Evolutionary conservation across 1,140 invertebrate species (phyloP).

Genomic region (Episyrphus balteatus): DNA sequence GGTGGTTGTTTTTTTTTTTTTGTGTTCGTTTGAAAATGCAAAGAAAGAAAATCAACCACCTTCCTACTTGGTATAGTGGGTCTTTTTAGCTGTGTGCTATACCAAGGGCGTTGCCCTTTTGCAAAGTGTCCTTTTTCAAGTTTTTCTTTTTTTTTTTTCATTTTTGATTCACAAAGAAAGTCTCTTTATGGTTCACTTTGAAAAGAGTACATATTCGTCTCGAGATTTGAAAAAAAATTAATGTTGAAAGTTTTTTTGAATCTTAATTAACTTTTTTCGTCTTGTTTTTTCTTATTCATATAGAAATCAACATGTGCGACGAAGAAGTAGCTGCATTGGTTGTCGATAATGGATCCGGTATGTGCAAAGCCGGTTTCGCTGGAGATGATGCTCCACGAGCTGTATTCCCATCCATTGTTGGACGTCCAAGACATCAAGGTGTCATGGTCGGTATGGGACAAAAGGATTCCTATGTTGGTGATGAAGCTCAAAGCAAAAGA

Average conservation of each 20-base stretch:
- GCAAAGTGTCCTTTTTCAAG: conserved; percentile 11
- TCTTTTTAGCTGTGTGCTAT: no score
- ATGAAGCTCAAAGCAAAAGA: conserved; percentile 87
- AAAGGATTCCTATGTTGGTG: conserved; percentile 81
- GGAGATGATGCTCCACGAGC: conserved; percentile 80
- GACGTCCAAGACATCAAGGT: conserved; percentile 72
- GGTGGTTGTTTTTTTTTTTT: no score
- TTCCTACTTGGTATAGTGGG: no score
- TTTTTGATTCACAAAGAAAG: neutral
- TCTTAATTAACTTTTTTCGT: conserved; percentile 7
- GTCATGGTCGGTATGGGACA: conserved; percentile 96
- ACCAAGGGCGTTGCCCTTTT: no score
- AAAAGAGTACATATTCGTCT: neutral
- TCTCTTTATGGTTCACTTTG: neutral
- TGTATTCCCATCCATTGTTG: conserved; percentile 82
- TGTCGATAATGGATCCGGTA: conserved; percentile 79
- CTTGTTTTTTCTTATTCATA: conserved; percentile 22
- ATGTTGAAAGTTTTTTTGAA: conserved; percentile 1
- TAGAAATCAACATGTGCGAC: conserved; percentile 69
- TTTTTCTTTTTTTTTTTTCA: neutral
- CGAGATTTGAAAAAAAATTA: neutral
- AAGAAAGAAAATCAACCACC: no score
- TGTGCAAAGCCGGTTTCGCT: conserved; percentile 88
- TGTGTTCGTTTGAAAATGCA: no score
- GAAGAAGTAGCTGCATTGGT: conserved; percentile 84